Conservation (phyloP, 1,140 invertebrate genomes). For the Littorina saxatilis region DNA sequence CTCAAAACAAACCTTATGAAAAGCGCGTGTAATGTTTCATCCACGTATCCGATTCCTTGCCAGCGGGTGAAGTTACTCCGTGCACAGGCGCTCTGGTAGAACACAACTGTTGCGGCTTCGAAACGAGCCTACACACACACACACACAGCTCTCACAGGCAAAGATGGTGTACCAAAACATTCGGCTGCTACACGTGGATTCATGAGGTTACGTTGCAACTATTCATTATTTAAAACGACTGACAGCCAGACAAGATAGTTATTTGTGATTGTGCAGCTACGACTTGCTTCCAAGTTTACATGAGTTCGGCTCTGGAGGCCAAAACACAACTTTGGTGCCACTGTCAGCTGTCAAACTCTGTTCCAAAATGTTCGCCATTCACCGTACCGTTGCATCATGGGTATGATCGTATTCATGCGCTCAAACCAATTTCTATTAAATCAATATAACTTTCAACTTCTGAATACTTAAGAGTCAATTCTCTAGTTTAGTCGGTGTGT, state of each 20-base stretch:
- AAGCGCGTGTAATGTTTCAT: conserved; percentile 3
- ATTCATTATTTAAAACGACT: neutral
- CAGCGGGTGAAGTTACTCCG: conserved; percentile 37
- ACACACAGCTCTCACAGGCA: neutral
- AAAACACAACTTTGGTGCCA: conserved; percentile 31
- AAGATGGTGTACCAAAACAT: conserved; percentile 34
- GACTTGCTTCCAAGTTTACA: neutral
- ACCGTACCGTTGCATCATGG: conserved; percentile 35
- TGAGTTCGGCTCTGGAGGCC: neutral
- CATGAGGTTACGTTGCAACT: neutral
- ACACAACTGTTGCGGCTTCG: conserved; percentile 25
- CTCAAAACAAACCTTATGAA: neutral
- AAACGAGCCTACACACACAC: conserved; percentile 14
- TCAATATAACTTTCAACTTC: too few relatives aligned
- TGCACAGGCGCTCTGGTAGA: neutral
- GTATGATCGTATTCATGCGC: conserved; percentile 32
- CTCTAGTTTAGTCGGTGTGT: too few relatives aligned
- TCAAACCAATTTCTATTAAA: too few relatives aligned
- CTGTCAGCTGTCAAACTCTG: conserved; percentile 42
- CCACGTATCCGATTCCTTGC: conserved; percentile 31
- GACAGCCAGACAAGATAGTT: neutral
- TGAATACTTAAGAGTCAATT: too few relatives aligned
- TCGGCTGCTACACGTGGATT: conserved; percentile 34
- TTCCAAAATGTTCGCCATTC: conserved; percentile 43
- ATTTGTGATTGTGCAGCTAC: neutral